Conservation (phyloP, 2,797 vertebrate species). For the Pyrocephalus nanus region DNA sequence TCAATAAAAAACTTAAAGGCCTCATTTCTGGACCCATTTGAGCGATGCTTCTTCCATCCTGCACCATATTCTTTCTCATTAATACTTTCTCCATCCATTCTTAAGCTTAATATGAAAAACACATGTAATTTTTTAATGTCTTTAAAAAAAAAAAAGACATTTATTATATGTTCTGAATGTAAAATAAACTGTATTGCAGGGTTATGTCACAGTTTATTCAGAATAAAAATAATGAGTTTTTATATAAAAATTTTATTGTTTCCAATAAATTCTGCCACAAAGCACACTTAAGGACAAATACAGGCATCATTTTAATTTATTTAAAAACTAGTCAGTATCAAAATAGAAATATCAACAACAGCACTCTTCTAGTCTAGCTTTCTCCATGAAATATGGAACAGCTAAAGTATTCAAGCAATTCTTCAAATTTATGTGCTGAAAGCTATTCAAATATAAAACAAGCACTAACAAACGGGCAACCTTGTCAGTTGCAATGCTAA, state of each 20-base stretch:
- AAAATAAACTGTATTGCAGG: background rate
- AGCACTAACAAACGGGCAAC: slow-evolving; percentile 78
- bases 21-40: background rate
- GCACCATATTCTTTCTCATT: background rate
- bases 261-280: background rate
- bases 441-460: slow-evolving; percentile 80
- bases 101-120: background rate
- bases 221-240: slow-evolving; percentile 13
- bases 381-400: slow-evolving; percentile 73
- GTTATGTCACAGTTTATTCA: background rate
- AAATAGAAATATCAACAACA: slow-evolving; percentile 74
- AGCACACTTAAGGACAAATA: slow-evolving; percentile 19
- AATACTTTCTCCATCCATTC: background rate
- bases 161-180: background rate
- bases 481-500: slow-evolving; percentile 75
- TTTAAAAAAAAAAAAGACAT: background rate
- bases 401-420: slow-evolving; percentile 72
- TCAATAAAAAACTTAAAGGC: slow-evolving; percentile 1
- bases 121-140: background rate
- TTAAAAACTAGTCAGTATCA: slow-evolving; percentile 50
- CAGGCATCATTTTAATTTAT: slow-evolving; percentile 17
- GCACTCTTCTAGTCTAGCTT: slow-evolving; percentile 50
- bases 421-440: slow-evolving; percentile 77
- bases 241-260: background rate
- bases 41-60: background rate